phyloP scores from a whole-genome alignment of 2,113 vertebrate species.

The Laticauda laticaudata region DNA sequence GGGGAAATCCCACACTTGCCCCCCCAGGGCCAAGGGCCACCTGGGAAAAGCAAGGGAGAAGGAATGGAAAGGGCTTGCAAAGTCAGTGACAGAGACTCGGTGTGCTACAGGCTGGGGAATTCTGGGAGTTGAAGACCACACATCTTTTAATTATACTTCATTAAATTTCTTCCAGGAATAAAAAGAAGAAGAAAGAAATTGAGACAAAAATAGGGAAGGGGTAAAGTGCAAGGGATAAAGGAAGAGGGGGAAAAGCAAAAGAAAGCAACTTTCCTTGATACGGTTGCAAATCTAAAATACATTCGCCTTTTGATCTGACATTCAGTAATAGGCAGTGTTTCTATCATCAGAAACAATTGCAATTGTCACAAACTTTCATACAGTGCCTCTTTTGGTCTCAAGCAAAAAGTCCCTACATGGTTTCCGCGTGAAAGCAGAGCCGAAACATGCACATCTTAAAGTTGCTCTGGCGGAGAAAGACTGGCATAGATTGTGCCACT shows the following conservation, averaged over 20 bases:
- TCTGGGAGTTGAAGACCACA: background rate
- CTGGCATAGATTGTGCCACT: background rate
- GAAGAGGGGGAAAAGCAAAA: background rate
- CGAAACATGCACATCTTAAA: background rate
- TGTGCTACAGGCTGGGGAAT: background rate
- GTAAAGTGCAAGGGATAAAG: background rate
- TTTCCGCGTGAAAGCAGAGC: background rate
- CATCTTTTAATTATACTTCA: background rate
- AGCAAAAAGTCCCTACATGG: background rate
- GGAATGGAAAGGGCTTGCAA: background rate
- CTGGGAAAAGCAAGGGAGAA: background rate
- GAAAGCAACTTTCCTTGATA: background rate
- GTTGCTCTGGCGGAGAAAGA: background rate
- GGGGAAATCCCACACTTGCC: background rate
- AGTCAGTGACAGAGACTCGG: background rate
- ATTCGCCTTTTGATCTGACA: background rate
- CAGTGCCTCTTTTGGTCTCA: background rate
- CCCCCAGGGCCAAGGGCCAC: background rate
- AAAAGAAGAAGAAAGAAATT: background rate
- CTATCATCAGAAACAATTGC: background rate
- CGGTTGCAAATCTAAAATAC: background rate
- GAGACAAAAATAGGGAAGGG: background rate
- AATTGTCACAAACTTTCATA: background rate
- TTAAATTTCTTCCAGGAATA: background rate
- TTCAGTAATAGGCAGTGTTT: background rate